Evolutionary conservation across 2,113 vertebrate genomes (phyloP).

Genomic region (Oncorhynchus keta): DNA sequence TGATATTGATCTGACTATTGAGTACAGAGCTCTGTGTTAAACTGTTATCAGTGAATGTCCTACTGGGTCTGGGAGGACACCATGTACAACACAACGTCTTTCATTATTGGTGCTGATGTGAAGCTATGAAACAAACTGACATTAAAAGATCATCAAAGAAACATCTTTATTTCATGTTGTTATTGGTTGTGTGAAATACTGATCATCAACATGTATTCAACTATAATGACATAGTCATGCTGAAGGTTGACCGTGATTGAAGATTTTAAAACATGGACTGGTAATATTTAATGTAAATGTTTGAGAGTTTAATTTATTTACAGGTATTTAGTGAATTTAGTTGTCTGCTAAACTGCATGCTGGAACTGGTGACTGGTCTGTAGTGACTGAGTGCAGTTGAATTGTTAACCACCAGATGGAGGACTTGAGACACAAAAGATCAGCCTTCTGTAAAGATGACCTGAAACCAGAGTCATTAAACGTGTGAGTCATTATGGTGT

Average conservation of each 20-base stretch:
- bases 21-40: background rate
- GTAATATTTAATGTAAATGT: too few relatives aligned
- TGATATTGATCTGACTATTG: background rate
- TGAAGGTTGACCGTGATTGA: too few relatives aligned
- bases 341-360: background rate
- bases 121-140: conserved; percentile 43
- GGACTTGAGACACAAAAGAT: conserved; percentile 46
- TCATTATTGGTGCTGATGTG: conserved; percentile 40
- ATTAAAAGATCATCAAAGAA: conserved; percentile 47
- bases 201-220: too few relatives aligned
- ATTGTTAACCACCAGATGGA: conserved; percentile 54
- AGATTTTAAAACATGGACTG: too few relatives aligned
- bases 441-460: background rate
- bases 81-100: too few relatives aligned
- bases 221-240: too few relatives aligned
- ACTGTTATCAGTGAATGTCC: conserved; percentile 39
- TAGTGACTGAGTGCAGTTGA: conserved; percentile 18
- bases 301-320: too few relatives aligned
- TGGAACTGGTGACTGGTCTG: background rate
- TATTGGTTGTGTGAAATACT: background rate
- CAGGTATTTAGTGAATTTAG: too few relatives aligned
- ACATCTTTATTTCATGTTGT: background rate
- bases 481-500: conserved; percentile 28
- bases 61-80: too few relatives aligned
- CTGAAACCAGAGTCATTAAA: background rate